Evolutionary conservation across 2,113 vertebrate genomes (phyloP).

Genomic region (Climacteris rufus): DNA sequence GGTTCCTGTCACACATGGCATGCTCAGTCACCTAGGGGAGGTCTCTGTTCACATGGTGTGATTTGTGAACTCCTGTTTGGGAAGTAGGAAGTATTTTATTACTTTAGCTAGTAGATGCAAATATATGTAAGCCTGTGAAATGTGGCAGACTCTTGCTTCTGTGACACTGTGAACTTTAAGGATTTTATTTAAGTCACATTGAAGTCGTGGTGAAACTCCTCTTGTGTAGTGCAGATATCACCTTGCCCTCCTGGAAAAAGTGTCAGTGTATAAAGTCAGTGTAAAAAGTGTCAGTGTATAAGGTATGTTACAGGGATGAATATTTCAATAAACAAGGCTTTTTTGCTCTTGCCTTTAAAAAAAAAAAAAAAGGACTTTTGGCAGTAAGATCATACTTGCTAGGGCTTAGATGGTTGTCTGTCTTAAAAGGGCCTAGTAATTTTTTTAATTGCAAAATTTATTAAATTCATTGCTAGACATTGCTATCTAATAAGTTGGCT

Average conservation of each 20-base stretch:
- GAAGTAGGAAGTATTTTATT: background rate
- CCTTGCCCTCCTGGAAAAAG: background rate
- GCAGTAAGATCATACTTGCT: background rate
- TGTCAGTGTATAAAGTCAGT: background rate
- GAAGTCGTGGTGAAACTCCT: background rate
- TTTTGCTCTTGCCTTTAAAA: background rate
- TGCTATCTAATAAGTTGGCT: background rate
- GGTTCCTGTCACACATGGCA: background rate
- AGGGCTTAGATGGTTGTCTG: rapidly evolving
- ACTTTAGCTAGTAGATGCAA: background rate
- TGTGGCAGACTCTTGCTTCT: background rate
- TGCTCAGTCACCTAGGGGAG: background rate
- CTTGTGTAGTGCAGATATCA: background rate
- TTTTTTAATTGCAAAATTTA: background rate
- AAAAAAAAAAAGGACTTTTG: background rate
- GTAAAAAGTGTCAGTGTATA: background rate
- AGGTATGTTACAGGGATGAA: background rate
- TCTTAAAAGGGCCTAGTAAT: background rate
- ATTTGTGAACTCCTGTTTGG: background rate
- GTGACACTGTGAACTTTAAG: background rate
- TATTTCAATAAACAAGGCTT: background rate
- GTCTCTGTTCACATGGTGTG: background rate
- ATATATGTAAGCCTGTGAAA: background rate
- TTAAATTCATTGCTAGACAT: background rate
- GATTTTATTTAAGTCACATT: background rate